Conservation (phyloP, 2,888 invertebrate genomes). For the Athalia cordata region DNA sequence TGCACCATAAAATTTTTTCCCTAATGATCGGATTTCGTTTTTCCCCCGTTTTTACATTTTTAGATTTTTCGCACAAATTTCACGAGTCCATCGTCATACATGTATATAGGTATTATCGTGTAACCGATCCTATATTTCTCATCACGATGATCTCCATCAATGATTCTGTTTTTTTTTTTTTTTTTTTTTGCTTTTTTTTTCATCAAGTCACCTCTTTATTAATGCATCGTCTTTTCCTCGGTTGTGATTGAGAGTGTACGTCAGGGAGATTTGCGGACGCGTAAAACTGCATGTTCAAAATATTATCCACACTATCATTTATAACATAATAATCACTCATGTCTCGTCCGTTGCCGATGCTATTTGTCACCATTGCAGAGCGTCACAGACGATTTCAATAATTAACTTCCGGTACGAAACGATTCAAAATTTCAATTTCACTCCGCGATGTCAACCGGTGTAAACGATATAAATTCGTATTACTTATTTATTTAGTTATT, state of each 20-base stretch:
- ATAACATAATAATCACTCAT: conserved; percentile 31
- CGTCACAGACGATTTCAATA: neutral
- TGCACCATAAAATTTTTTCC: no score
- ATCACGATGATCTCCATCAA: neutral
- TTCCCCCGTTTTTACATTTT: no score
- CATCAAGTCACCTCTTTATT: conserved; percentile 67
- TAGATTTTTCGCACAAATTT: no score
- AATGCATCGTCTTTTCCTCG: conserved; percentile 68
- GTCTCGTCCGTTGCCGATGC: conserved; percentile 27
- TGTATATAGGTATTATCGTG: no score
- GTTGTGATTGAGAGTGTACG: conserved; percentile 60
- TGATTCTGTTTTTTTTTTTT: neutral
- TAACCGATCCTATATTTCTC: no score
- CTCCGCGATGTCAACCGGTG: no score
- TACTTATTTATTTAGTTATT: no score
- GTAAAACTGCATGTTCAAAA: conserved; percentile 70
- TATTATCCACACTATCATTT: conserved; percentile 69
- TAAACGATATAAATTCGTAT: no score
- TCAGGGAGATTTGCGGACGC: conserved; percentile 61
- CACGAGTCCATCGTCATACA: no score
- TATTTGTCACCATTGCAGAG: conserved; percentile 32
- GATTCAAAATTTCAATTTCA: no score
- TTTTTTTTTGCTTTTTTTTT: neutral
- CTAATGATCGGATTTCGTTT: no score
- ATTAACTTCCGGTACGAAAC: neutral